phyloP scores from a whole-genome alignment of 2,113 vertebrate genomes.

The Ciconia maguari region DNA sequence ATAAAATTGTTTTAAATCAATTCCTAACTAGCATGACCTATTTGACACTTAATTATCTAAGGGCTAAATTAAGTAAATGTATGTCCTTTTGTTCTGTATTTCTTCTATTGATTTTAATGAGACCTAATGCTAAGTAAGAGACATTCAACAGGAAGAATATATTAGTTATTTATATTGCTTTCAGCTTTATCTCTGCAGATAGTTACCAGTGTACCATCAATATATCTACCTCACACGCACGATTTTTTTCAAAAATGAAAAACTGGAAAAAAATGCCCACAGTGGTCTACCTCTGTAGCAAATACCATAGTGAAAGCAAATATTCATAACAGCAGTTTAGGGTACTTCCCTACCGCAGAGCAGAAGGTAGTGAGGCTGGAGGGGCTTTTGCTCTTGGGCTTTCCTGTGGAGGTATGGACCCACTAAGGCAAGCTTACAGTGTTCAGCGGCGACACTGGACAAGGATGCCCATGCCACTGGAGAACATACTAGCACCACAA shows the following conservation, averaged over 20 bases:
- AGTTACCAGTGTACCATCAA: neutral
- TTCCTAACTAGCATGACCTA: neutral
- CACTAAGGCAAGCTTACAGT: neutral
- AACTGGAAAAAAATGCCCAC: neutral
- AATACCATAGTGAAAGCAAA: neutral
- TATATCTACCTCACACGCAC: neutral
- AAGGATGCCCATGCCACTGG: neutral
- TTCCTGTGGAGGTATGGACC: neutral
- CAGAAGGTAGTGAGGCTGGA: neutral
- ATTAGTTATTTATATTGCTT: neutral
- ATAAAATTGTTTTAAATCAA: neutral
- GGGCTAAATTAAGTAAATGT: neutral
- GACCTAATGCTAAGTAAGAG: neutral
- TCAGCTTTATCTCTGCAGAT: neutral
- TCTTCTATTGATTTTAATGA: neutral
- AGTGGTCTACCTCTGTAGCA: neutral
- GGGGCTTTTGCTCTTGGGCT: neutral
- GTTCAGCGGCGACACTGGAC: neutral
- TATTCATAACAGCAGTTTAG: neutral
- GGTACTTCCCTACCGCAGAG: neutral
- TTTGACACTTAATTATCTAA: neutral
- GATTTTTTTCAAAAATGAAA: fast-evolving
- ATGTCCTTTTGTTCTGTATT: neutral
- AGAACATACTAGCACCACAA: neutral
- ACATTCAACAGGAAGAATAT: neutral